Conservation (phyloP, 2,888 invertebrate species). For the Calameuta filiformis region DNA sequence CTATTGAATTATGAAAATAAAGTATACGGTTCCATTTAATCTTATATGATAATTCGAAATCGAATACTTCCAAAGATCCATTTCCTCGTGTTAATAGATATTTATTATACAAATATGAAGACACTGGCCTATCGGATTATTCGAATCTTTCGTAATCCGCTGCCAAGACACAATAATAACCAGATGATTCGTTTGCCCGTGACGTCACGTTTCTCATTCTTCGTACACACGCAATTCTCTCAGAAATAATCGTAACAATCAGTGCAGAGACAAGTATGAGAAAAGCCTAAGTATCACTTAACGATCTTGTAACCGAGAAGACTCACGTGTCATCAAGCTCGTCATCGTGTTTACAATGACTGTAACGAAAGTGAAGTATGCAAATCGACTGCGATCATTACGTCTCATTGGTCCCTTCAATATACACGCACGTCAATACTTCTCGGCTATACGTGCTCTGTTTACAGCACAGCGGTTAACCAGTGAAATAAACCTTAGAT, state of each 20-base stretch:
- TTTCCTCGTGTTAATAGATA: neutral
- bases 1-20: neutral
- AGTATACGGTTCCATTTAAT: neutral
- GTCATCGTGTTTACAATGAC: neutral
- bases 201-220: neutral
- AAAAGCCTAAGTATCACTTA: neutral
- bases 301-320: neutral
- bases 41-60: neutral
- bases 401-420: neutral
- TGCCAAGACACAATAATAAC: neutral
- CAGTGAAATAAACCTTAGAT: neutral
- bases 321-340: neutral
- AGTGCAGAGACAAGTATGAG: neutral
- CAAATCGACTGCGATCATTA: neutral
- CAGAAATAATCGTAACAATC: neutral
- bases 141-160: neutral
- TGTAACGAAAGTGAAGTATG: neutral
- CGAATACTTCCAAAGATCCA: neutral
- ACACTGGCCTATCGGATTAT: neutral
- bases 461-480: neutral
- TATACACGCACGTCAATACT: neutral
- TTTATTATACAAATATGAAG: neutral
- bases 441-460: neutral
- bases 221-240: neutral
- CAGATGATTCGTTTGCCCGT: neutral